Evolutionary conservation across 1,140 invertebrate species (phyloP).

Genomic region (Halotydeus destructor): DNA sequence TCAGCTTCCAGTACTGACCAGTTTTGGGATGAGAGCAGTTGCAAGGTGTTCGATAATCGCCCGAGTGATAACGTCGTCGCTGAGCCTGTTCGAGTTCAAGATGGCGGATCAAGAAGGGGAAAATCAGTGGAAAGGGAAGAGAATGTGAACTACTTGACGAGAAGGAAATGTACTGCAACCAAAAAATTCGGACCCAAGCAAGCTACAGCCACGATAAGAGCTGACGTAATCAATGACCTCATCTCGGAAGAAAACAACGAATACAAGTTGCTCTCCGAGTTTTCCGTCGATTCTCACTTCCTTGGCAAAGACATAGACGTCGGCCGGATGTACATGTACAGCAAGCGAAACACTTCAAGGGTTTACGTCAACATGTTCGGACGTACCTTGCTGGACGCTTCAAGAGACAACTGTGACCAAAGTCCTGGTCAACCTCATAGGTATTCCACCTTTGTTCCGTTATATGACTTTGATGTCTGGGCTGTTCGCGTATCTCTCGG

Average conservation of each 20-base stretch:
- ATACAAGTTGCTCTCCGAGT: slow-evolving; percentile 15
- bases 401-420: slow-evolving; percentile 9
- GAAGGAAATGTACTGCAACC: slow-evolving; percentile 5
- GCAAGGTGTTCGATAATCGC: neutral
- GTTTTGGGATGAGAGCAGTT: slow-evolving; percentile 6
- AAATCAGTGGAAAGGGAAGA: neutral
- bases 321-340: slow-evolving; percentile 14
- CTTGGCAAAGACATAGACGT: slow-evolving; percentile 15
- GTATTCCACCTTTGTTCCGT: slow-evolving; percentile 12
- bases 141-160: neutral
- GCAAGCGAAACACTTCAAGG: slow-evolving; percentile 9
- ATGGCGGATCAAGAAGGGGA: neutral
- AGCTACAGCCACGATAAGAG: slow-evolving; percentile 3
- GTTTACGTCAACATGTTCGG: slow-evolving; percentile 13
- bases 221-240: slow-evolving; percentile 3
- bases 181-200: slow-evolving; percentile 7
- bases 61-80: neutral
- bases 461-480: slow-evolving; percentile 14
- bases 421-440: slow-evolving; percentile 2
- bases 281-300: slow-evolving; percentile 13
- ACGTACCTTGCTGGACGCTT: slow-evolving; percentile 1
- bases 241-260: slow-evolving; percentile 5
- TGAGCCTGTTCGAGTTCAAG: neutral
- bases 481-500: slow-evolving; percentile 12
- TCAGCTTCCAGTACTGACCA: too few relatives aligned